Evolutionary conservation across 2,113 vertebrate genomes (phyloP), one percentile per base, ranked within the genome.

Genomic region (Microtus montanus): DNA sequence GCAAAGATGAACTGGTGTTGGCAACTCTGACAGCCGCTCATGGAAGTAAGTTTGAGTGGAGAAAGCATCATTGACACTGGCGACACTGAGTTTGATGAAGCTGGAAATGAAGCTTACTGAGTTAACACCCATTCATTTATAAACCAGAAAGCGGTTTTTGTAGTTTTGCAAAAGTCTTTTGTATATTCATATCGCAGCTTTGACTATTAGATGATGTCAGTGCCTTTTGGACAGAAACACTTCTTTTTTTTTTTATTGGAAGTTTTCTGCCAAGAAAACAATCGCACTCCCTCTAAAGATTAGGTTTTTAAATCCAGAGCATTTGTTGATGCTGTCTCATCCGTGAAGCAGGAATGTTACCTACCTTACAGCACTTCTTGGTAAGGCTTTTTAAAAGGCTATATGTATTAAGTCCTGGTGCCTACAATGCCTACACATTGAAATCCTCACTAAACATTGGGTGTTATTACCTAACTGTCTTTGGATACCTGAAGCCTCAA

Each of bases 271-370:
- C 26, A 49, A 33, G 80, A 71, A 96, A 83, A 44, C 78, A 64
- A 33, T 10, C 71, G 14, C 49, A 26, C 9, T 15, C 54, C 30
- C 61, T 90, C 78, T 58, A 85, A 94, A 85, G 38, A 41, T 54
- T 26, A 88, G 38, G 2, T 47, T 66, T 95, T 95, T 83, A 89
- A 87, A 68, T 54, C 90, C 61, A 14, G 77, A 26, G 6, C 74
- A 77, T 95, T 61, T 93, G 52, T 90, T 96, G 95, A 75, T 92
- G 19, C 15, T n/a, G 91, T 92, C 88, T 84, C 41, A 87, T 9
- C 20, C 30, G 13, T 90, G 83, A 74, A 86, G n/a, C 7, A 8
- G 35, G 54, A 93, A 70, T 80, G 66, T 78, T 73, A 74, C 15
- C 10, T 89, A 89, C 11, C 12, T 94, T 35, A 86, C 1, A 10